Evolutionary conservation across 35 echinoderm and acorn worm genomes (phyloP), one percentile per base, ranked within the genome.

Genomic region (Ophioderma brevispina): DNA sequence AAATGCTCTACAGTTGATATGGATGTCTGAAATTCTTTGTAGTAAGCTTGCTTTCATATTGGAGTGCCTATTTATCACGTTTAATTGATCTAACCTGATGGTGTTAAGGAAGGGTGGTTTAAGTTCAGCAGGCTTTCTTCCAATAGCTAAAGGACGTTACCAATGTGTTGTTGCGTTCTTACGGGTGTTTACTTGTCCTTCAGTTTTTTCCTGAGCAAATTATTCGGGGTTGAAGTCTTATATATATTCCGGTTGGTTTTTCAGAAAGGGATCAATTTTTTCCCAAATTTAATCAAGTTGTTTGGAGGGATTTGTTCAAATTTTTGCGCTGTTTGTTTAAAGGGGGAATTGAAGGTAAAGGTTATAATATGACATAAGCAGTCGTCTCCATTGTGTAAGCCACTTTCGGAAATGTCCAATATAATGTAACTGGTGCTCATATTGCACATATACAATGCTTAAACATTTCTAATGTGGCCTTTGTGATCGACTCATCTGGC

Each of bases 61-160:
- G 85, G 85, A 36, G 55, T 21, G 85, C 85, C 4, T 87, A n/a
- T 87, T 77, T 63, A 13, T 10, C 56, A 23, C 32, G 85, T 14
- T 63, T 87, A 19, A 87, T 87, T 18, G 85, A 87, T 34, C 13
- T 87, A 30, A 87, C 85, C 18, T 38, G 59, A n/a, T 31, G 85
- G 85, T 35, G 59, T 39, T 0, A 87, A 63, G 30, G n/a, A 38
- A n/a, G 31, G 56, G 3, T 63, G 56, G 28, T 55, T 59, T 35
- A 37, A 35, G 31, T 76, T 87, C n/a, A n/a, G n/a, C 8, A 36
- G 39, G 36, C 4, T 30, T n/a, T 87, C 1, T 70, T 15, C 10
- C 28, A 21, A 63, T 55, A 33, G 85, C 85, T 21, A 87, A 13
- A n/a, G n/a, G n/a, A n/a, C n/a, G n/a, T 3, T 55, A 87, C 32